Conservation (phyloP, 2,888 invertebrate species). For the Anodontia alba region DNA sequence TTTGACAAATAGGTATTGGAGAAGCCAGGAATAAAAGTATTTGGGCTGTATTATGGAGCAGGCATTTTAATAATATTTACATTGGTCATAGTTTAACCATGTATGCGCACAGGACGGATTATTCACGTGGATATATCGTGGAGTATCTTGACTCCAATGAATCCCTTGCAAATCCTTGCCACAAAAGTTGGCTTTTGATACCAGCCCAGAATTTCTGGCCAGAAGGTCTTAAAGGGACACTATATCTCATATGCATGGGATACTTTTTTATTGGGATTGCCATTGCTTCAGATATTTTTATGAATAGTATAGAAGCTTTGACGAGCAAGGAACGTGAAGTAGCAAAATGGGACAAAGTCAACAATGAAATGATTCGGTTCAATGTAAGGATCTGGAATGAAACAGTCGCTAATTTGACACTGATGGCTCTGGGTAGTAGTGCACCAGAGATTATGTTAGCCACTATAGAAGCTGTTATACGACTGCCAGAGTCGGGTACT, state of each 20-base stretch:
- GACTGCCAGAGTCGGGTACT: slow-evolving; percentile 56
- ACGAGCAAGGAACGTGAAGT: slow-evolving; percentile 80
- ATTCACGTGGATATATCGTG: slow-evolving; percentile 75
- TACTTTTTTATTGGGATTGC: slow-evolving; percentile 83
- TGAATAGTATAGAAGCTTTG: slow-evolving; percentile 82
- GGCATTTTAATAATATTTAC: no score
- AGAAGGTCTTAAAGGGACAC: slow-evolving; percentile 71
- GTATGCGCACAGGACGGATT: slow-evolving; percentile 42
- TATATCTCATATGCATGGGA: slow-evolving; percentile 78
- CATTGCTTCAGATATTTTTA: slow-evolving; percentile 82
- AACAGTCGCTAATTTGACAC: slow-evolving; percentile 83
- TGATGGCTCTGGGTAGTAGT: slow-evolving; percentile 83
- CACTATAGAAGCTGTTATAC: slow-evolving; percentile 70
- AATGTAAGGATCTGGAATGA: slow-evolving; percentile 83
- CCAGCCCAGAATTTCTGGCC: slow-evolving; percentile 83
- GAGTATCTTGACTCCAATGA: slow-evolving; percentile 65
- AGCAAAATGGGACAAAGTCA: slow-evolving; percentile 78
- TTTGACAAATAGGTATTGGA: no score
- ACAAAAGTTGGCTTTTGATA: slow-evolving; percentile 75
- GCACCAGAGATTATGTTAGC: slow-evolving; percentile 84
- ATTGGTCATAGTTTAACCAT: neutral
- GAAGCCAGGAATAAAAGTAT: no score
- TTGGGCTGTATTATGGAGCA: no score
- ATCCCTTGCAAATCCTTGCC: slow-evolving; percentile 54
- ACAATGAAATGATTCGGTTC: slow-evolving; percentile 73